phyloP scores from a whole-genome alignment of 2,888 invertebrate genomes.

The Eupithecia insigniata region DNA sequence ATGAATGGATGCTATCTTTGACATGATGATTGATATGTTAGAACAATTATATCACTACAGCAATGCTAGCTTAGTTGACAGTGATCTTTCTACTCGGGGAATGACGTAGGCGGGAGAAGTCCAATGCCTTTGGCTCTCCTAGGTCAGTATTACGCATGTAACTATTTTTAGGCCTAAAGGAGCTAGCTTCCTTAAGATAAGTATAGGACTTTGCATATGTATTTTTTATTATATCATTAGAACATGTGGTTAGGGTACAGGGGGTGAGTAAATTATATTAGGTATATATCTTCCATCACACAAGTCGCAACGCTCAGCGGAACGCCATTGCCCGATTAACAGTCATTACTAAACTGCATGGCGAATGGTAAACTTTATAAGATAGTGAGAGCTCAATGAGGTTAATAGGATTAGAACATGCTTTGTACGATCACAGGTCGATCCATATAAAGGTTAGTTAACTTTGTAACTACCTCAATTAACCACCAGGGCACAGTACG shows the following conservation, averaged over 20 bases:
- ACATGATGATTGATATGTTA: neutral
- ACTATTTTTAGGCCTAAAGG: too few species aligned
- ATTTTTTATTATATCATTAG: neutral
- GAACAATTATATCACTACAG: conserved; percentile 1
- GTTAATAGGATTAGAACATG: conserved; percentile 70
- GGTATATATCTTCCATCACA: neutral
- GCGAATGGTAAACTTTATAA: conserved; percentile 60
- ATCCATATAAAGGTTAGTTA: conserved; percentile 50
- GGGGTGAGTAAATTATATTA: neutral
- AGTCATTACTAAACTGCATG: conserved; percentile 62
- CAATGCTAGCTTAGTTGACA: neutral
- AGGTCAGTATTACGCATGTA: neutral
- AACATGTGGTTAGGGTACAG: neutral
- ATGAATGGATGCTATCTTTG: conserved; percentile 26
- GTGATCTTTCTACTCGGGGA: neutral
- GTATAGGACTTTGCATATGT: neutral
- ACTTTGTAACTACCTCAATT: conserved; percentile 46
- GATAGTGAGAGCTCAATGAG: conserved; percentile 63
- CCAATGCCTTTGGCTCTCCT: neutral
- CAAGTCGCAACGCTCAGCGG: conserved; percentile 21
- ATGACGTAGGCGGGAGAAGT: neutral
- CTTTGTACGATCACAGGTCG: conserved; percentile 56
- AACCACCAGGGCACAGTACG: conserved; percentile 28
- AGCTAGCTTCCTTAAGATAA: neutral
- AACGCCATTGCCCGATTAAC: conserved; percentile 57